Conservation (phyloP, 2,888 invertebrate species). For the Diarsia rubi region DNA sequence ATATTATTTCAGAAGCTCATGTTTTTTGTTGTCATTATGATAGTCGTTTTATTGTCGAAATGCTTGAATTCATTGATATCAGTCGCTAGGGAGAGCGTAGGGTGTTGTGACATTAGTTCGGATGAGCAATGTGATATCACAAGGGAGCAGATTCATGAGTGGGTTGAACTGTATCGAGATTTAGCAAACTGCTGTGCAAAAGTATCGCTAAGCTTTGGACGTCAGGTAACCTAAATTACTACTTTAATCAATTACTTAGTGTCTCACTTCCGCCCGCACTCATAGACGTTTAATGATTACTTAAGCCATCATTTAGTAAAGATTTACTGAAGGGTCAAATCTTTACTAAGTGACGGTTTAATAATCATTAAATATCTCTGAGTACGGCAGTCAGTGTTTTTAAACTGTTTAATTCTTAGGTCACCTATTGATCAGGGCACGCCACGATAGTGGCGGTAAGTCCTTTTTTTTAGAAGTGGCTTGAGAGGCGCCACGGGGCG, state of each 20-base stretch:
- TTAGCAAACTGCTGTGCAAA: conserved; percentile 12
- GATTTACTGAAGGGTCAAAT: no score
- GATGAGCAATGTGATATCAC: conserved; percentile 1
- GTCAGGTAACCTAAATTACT: conserved; percentile 6
- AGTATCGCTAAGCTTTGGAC: conserved; percentile 10
- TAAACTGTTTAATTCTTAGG: neutral
- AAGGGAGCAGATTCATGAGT: conserved; percentile 16
- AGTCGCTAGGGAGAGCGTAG: neutral
- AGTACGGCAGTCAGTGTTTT: neutral
- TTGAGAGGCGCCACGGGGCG: no score
- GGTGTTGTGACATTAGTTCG: neutral
- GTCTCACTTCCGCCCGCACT: no score
- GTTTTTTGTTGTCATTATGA: neutral
- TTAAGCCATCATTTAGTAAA: no score
- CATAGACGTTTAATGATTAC: no score
- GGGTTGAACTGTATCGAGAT: conserved; percentile 24
- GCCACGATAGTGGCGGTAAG: no score
- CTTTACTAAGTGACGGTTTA: no score
- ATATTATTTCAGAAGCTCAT: neutral
- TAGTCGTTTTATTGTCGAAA: neutral
- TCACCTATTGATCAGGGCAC: neutral
- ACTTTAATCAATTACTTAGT: neutral
- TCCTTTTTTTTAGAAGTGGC: no score
- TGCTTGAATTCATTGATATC: neutral
- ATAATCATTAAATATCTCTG: no score